Base-by-base conservation (phyloP, 2,797 vertebrate genomes). In the Molothrus ater region DNA sequence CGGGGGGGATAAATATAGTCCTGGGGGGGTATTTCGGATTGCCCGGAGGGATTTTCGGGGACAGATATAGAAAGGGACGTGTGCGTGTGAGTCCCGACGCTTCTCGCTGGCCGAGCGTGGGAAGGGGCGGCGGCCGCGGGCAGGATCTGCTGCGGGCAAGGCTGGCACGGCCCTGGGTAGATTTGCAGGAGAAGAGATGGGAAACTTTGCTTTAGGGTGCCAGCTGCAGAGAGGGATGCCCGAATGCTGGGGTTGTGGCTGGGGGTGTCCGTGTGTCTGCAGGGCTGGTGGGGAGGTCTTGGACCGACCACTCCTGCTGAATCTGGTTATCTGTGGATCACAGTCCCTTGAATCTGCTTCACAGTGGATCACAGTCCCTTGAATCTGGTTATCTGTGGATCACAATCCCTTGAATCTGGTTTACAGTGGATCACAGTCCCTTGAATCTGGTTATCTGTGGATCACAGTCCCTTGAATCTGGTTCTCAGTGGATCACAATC, bases 141-240 rank as follows among this genome's bases (percentile, higher is more conserved):
- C 60, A 50, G 70, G 42, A 17, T 26, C 17, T 3, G 72, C 42
- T 45, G 8, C n/a, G 21, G 5, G 32, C 56, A 20, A 10, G 25
- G 31, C 61, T n/a, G 22, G 0, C 7, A 1, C 5, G 48, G 42
- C 22, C 3, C 2, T 3, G 51, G 15, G 2, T 2, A 0, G 9
- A 21, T 82, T 7, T 15, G 19, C 11, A 32, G 72, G 5, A n/a
- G 70, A 57, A 61, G 5, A 70, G 24, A 31, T 2, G 24, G 32
- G 36, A 32, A 54, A 9, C 28, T 32, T 28, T 7, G 26, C 13
- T 26, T 70, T 17, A 9, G 40, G 34, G 13, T 29, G 70, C 13
- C n/a, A 3, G 25, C 28, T 6, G 12, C 0, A 2, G 38, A 1
- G 18, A 32, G 31, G n/a, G 34, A 51, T 12, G 7, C 21, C 25